Evolutionary conservation across 2,797 vertebrate species (phyloP), one percentile per base, ranked within the genome.

Genomic region (Danio aesculapii): DNA sequence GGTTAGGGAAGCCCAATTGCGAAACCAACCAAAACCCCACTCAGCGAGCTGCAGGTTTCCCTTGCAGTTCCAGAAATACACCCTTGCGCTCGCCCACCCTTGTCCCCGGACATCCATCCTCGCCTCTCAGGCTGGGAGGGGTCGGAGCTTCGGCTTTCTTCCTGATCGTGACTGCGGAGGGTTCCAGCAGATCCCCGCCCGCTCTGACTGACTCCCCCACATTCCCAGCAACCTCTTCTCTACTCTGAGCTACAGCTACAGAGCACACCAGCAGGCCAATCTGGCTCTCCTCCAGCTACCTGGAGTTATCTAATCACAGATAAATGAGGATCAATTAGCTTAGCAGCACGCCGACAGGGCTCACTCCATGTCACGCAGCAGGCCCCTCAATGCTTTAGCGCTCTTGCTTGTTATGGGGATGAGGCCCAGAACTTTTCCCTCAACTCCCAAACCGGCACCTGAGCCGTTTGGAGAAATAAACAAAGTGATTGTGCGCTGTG

Each of bases 61-160:
- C 94, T 89, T 90, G 88, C 72, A 87, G 88, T 88, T 93, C 93
- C 93, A 92, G 93, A 95, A 95, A 95, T 95, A 95, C 91, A 93
- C 89, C 85, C 83, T 88, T 73, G 72, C 14, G 87, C 92, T 94
- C 93, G 93, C 94, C 94, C 94, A 95, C 94, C 92, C 91, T 85
- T 89, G 91, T 93, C 92, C 93, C 93, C 91, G 92, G 92, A 92
- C 87, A 90, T 91, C 91, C 90, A 88, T 91, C 89, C 91, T 88
- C 88, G 87, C 88, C 93, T 94, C 89, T 90, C 90, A 89, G 90
- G 89, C 87, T 82, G 89, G 85, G 91, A 92, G 91, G 91, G 90
- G 90, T 89, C 86, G 91, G 90, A 91, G 89, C 89, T 87, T 87
- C 72, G 88, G 84, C 87, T 86, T 87, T 87, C 87, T 89, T 92